Base-by-base conservation (phyloP, 1,140 invertebrate genomes). In the Pomacea maculata region DNA sequence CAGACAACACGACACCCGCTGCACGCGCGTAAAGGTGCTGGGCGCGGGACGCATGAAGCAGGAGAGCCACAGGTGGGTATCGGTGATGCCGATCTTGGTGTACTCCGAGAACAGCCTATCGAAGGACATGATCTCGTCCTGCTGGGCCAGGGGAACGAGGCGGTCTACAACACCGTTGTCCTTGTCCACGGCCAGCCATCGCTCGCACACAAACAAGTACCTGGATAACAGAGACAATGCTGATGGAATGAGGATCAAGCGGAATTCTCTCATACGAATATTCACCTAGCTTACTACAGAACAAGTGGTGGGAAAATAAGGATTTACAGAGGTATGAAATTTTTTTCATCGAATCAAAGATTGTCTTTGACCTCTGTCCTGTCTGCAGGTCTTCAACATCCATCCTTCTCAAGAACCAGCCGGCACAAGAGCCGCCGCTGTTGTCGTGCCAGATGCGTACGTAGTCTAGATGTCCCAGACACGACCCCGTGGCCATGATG, bases 31-130 rank as follows among this genome's bases (percentile, higher is more conserved):
- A 83, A 93, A 93, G 54, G 92, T 84, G 76, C 92, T 93, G 45
- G 91, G 86, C 7, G 92, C 91, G n/a, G 93, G 93, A 57, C 93
- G 86, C 57, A 92, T 88, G 83, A 94, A 91, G 15, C 94, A 90
- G 12, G 93, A 93, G 82, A 93, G 93, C 93, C 93, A 94, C 8
- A 94, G 85, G 85, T 94, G 93, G 57, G 92, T 92, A 84, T 94
- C 93, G 19, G 89, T 87, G 0, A 94, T 83, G 75, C 92, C 92
- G 81, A 92, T 92, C 54, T 89, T 88, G 7, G 91, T 89, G 45
- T 87, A 91, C 71, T 91, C 89, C 14, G 81, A 87, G 80, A 92
- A 91, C 78, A 89, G 85, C 54, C 89, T 89, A 45, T 85, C 80
- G 72, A 91, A 91, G 15, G 85, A 83, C n/a, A 82, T 83, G 19